Evolutionary conservation across 1,140 invertebrate genomes (phyloP).

Genomic region (Rhagoletis zephyria): DNA sequence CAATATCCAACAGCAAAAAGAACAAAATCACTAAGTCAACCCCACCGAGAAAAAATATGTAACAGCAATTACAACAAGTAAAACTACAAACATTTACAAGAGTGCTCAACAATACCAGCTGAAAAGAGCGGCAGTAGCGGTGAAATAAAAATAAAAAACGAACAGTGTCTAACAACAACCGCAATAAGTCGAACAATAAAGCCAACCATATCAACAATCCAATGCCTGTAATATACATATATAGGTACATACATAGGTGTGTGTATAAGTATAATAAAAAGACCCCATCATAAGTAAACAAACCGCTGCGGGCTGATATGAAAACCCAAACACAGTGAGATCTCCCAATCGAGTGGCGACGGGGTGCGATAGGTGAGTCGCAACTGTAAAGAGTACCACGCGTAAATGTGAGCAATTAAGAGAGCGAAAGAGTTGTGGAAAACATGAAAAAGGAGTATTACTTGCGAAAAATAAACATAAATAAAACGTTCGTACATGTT

Average conservation of each 20-base stretch:
- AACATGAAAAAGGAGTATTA: conserved; percentile 38
- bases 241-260: conserved; percentile 39
- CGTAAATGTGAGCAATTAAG: conserved; percentile 29
- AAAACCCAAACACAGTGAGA: conserved; percentile 45
- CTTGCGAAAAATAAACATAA: conserved; percentile 27
- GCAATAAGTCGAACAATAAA: conserved; percentile 32
- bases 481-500: not conserved
- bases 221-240: too few relatives aligned
- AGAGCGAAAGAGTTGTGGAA: conserved; percentile 27
- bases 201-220: conserved; percentile 28
- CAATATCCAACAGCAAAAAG: conserved; percentile 3
- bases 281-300: conserved; percentile 43
- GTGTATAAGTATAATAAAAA: too few relatives aligned
- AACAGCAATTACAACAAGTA: conserved; percentile 45
- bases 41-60: not conserved
- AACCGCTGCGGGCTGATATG: conserved; percentile 27
- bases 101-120: conserved; percentile 24
- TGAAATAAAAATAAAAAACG: conserved; percentile 21
- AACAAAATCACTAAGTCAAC: not conserved
- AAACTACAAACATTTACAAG: not conserved
- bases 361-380: conserved; percentile 8
- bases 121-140: conserved; percentile 2
- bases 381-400: conserved; percentile 33
- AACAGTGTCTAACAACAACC: conserved; percentile 35
- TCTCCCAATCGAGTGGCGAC: conserved; percentile 18